phyloP scores from a whole-genome alignment of 1,140 invertebrate genomes.

The Phenacoccus solenopsis region DNA sequence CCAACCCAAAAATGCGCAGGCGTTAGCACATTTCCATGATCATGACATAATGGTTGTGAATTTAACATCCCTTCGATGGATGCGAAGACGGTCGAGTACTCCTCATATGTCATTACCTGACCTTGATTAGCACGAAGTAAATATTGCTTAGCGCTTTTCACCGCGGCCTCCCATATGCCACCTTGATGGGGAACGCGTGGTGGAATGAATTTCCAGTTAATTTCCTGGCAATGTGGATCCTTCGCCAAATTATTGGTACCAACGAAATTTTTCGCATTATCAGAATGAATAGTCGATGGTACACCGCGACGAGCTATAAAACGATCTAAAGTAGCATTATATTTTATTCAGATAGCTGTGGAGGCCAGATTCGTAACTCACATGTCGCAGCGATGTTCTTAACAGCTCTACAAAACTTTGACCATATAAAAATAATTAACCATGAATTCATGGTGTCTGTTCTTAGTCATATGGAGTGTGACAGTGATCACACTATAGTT shows the following conservation, averaged over 20 bases:
- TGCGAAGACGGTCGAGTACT: constrained; percentile 29
- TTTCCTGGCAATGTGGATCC: neutral
- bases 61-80: constrained; percentile 31
- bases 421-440: too few relatives aligned
- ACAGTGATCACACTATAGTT: too few relatives aligned
- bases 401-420: too few relatives aligned
- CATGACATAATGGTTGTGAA: constrained; percentile 26
- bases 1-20: constrained; percentile 29
- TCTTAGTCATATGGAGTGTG: too few relatives aligned
- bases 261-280: constrained; percentile 30
- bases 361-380: too few relatives aligned
- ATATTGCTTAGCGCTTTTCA: constrained; percentile 25
- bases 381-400: too few relatives aligned
- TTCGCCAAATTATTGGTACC: neutral
- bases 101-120: constrained; percentile 28
- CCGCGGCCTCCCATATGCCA: constrained; percentile 28
- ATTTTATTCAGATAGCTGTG: too few relatives aligned
- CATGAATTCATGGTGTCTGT: too few relatives aligned
- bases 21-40: constrained; percentile 28
- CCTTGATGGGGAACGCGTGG: neutral
- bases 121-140: constrained; percentile 23
- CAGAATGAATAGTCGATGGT: constrained; percentile 29
- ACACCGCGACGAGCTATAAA: constrained; percentile 33
- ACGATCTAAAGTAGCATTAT: constrained; percentile 30
- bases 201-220: constrained; percentile 5